Percentiles rank a stretch among this genome's conserved stretches.
phyloP scores from a whole-genome alignment of 2,113 vertebrate genomes.

The Burhinus bistriatus region DNA sequence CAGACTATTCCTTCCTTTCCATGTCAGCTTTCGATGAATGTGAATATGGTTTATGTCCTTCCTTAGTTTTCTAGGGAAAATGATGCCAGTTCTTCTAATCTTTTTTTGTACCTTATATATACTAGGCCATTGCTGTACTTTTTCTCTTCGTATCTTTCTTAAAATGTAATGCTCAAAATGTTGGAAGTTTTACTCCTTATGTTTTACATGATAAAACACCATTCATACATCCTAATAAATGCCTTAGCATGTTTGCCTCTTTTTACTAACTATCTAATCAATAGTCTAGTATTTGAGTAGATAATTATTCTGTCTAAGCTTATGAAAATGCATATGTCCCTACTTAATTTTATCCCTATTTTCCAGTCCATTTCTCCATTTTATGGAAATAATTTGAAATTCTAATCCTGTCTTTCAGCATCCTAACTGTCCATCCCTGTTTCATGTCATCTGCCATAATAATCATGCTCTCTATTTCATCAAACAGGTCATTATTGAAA shows the following conservation, averaged over 20 bases:
- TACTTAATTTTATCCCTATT: background rate
- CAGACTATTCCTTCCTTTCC: background rate
- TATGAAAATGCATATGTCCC: background rate
- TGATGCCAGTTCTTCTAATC: accelerated
- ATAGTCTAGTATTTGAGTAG: background rate
- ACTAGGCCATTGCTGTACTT: background rate
- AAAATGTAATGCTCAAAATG: background rate
- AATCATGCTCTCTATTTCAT: background rate
- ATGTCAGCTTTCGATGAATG: background rate
- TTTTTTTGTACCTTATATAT: background rate
- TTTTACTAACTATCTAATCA: background rate
- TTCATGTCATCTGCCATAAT: background rate
- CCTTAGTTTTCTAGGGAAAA: background rate
- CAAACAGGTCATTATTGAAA: background rate
- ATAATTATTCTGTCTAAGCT: background rate
- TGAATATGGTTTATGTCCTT: background rate
- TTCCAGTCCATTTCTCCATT: background rate
- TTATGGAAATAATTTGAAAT: background rate
- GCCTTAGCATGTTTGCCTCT: background rate
- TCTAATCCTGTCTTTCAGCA: background rate
- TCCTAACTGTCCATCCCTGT: background rate
- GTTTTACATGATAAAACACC: background rate
- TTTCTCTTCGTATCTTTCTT: background rate
- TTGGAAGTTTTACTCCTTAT: background rate
- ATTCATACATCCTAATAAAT: background rate